Percentiles rank a stretch among this genome's conserved stretches.
Evolutionary conservation across 2,113 vertebrate species (phyloP).

Genomic region (Calyptommatus sinebrachiatus): DNA sequence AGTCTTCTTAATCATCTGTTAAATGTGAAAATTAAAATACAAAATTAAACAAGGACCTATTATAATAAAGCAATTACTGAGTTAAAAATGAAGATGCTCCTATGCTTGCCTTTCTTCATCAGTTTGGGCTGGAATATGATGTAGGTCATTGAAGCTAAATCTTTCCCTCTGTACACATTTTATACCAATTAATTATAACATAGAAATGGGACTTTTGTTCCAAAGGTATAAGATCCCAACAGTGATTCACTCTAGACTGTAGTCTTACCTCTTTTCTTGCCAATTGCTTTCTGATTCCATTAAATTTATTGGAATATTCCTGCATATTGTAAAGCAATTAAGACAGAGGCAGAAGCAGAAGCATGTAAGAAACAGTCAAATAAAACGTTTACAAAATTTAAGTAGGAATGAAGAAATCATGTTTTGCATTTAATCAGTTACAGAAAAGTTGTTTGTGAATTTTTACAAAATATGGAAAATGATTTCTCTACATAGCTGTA

Average conservation of each 20-base stretch:
- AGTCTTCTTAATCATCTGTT: constrained; percentile 94
- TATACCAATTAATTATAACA: constrained; percentile 33
- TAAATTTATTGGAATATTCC: constrained; percentile 75
- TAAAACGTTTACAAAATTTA: constrained; percentile 59
- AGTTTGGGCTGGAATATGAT: constrained; percentile 27
- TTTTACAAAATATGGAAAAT: constrained; percentile 12
- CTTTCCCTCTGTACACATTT: constrained; percentile 35
- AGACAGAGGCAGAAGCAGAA: constrained; percentile 70
- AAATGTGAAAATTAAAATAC: constrained; percentile 49
- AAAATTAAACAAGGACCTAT: constrained; percentile 19
- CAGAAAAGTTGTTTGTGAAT: constrained; percentile 28
- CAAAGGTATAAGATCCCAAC: constrained; percentile 53
- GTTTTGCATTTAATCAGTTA: constrained; percentile 36
- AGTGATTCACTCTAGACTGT: constrained; percentile 60
- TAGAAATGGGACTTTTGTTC: constrained; percentile 49
- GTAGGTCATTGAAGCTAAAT: constrained; percentile 11
- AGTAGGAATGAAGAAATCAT: constrained; percentile 49
- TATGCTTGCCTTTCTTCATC: constrained; percentile 31
- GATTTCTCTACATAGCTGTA: neutral
- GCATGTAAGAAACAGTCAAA: constrained; percentile 73
- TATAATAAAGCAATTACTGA: constrained; percentile 37
- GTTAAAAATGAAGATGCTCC: constrained; percentile 9
- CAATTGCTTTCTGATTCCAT: constrained; percentile 75
- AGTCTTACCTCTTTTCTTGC: constrained; percentile 71
- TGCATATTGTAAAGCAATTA: constrained; percentile 73